Base-by-base conservation (phyloP, 2,113 vertebrate genomes). In the Excalfactoria chinensis region DNA sequence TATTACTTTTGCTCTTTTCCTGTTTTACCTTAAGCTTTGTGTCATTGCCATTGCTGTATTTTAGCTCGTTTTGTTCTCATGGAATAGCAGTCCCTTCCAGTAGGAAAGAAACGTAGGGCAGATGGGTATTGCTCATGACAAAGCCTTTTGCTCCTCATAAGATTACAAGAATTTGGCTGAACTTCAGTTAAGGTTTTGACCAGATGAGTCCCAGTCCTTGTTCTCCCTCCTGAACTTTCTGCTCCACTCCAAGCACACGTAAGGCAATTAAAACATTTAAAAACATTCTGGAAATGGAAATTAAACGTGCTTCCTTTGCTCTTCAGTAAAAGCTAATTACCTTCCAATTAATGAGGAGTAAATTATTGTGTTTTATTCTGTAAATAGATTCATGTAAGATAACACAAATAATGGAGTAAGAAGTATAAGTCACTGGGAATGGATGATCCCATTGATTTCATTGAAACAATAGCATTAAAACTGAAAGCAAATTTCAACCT, bases 381-480 rank as follows among this genome's bases (percentile, higher is more conserved):
- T 49, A 49, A 70, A 58, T 6, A 75, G n/a, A 53, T 77, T 32
- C 43, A 23, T 19, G 11, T 25, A 87, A 93, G 43, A 69, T 76
- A 89, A 55, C 34, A 37, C 35, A 90, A 90, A 81, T 89, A 91
- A 92, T 60, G 66, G 82, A 75, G 56, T 62, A 60, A 76, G 86
- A 87, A 77, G 66, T 72, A 4, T 44, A 73, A 78, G 67, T 87
- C 72, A 2, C 67, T 90, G 72, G 2, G 11, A 93, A 72, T 85
- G 82, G 71, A 19, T 17, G 71, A 93, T 86, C 59, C 71, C 75
- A 93, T 69, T 93, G 88, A 86, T 87, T 92, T 94, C 80, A 81
- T 34, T 55, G 40, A 79, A 86, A 81, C 66, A 89, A 84, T 63
- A 43, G 56, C 90, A 66, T 53, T 89, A 77, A 60, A 79, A 81